Percentiles rank a stretch among this genome's conserved stretches.
Conservation (phyloP, 2,113 vertebrate species). For the Donacobius atricapilla region DNA sequence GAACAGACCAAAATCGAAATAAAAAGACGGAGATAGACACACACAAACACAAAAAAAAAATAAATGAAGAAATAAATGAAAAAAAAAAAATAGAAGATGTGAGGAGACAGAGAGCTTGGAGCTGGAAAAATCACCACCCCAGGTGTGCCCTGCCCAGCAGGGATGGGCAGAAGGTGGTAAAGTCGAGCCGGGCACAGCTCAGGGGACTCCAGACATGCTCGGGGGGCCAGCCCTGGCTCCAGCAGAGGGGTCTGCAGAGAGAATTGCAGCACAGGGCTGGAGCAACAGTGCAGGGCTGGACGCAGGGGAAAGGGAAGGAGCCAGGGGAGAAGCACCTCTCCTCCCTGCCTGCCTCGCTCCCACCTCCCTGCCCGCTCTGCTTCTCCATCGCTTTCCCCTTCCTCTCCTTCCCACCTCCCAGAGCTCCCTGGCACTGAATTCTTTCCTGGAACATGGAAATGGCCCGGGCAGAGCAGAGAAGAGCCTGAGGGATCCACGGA, state of each 20-base stretch:
- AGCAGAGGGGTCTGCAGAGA: not conserved
- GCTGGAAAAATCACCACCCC: constrained; percentile 47
- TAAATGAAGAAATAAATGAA: constrained; percentile 27
- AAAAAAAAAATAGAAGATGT: constrained; percentile 57
- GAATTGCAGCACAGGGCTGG: not conserved
- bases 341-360: not conserved
- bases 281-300: not conserved
- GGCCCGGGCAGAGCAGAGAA: not conserved
- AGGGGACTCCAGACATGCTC: not conserved
- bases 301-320: not conserved
- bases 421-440: not conserved
- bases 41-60: constrained; percentile 37
- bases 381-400: fast-evolving
- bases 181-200: not conserved
- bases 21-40: constrained; percentile 64
- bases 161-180: not conserved
- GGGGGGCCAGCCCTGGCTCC: not conserved
- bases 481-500: not conserved
- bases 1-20: constrained; percentile 73
- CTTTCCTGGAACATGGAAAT: not conserved
- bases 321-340: not conserved
- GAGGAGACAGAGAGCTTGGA: constrained; percentile 48
- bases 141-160: not conserved
- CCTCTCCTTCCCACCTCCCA: not conserved
- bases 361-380: not conserved